Evolutionary conservation across 2,888 invertebrate genomes (phyloP), one percentile per base, ranked within the genome.

Genomic region (Lasioglossum malachurum): DNA sequence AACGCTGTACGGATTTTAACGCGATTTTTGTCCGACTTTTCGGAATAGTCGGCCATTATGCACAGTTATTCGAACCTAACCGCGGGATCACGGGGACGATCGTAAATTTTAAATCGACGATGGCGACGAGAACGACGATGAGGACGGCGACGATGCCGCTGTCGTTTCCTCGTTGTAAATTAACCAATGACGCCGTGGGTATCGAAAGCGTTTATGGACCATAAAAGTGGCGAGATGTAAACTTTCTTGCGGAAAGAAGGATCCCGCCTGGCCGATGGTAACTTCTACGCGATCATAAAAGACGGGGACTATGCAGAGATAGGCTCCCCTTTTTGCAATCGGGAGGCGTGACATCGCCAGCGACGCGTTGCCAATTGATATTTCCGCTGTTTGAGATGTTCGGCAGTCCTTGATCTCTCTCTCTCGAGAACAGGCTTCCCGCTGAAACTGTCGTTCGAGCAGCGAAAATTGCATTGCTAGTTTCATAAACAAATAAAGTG

Each of bases 151-250:
- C 35, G 67, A 16, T 8, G 35, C 3, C 73, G 72, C 19, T 8
- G 72, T 74, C 38, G 77, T 75, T 87, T 83, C 83, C 83, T 87
- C 57, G 57, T 83, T 78, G 81, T 84, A 87, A 87, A 87, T 87
- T 87, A 87, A 81, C 76, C 75, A 83, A 83, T 73, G 78, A 81
- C 74, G 86, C 49, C 81, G 64, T 64, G 46, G 77, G 75, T 80
- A 57, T 78, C 83, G 75, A 87, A 87, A 83, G 77, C 80, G 78
- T 87, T 87, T 87, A 87, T 83, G 83, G 83, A 53, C 72, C 83
- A 75, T 87, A 87, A 87, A 83, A 78, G 75, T 78, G 80, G 80
- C 73, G 73, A 73, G 78, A 86, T 86, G 86, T 78, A 81, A 86
- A 86, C 78, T 31, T 86, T 82, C 75, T 86, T 73, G 75, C 73